Conservation (phyloP, 2,888 invertebrate genomes). For the Macrosiphum euphorbiae region DNA sequence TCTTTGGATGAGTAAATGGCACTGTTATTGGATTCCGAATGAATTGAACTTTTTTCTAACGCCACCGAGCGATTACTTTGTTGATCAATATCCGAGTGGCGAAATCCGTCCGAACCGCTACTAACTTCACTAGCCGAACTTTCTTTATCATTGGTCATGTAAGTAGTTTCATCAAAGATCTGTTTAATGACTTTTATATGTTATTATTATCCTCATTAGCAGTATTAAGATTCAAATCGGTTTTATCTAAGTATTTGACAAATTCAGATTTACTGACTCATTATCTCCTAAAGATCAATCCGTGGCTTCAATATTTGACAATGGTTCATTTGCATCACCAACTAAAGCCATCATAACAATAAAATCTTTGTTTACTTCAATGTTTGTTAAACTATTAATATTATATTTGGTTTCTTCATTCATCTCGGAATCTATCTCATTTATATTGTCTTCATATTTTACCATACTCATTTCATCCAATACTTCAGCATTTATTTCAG, state of each 20-base stretch:
- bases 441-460: not conserved
- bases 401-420: not conserved
- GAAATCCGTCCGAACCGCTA: not conserved
- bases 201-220: not conserved
- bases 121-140: not conserved
- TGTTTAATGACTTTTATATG: not conserved
- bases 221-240: not conserved
- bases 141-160: not conserved
- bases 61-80: not conserved
- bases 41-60: not conserved
- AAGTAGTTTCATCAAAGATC: not conserved
- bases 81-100: not conserved
- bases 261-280: slow-evolving; percentile 26
- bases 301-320: not conserved
- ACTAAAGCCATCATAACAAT: slow-evolving; percentile 49
- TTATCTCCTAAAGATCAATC: not conserved
- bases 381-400: not conserved
- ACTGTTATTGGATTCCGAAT: not conserved
- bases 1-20: not conserved
- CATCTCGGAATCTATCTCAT: not conserved
- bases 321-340: not conserved
- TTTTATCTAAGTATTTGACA: not conserved
- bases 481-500: not conserved
- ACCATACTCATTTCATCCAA: not conserved
- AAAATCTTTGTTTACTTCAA: slow-evolving; percentile 27